phyloP scores from a whole-genome alignment of 2,888 invertebrate species.

The Phyllotreta cruciferae region DNA sequence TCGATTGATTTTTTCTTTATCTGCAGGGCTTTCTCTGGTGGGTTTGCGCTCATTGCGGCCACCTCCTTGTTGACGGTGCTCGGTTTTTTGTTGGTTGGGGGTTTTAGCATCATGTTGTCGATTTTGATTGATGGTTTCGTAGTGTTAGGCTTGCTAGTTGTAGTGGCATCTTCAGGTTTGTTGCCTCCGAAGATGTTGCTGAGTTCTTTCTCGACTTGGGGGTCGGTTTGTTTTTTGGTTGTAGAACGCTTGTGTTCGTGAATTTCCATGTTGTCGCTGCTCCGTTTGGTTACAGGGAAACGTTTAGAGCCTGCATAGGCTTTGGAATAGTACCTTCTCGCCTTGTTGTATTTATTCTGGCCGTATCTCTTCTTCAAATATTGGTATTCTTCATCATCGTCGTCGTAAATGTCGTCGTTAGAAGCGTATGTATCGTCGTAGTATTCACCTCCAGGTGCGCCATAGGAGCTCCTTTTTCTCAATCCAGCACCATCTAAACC shows the following conservation, averaged over 20 bases:
- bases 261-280: constrained; percentile 54
- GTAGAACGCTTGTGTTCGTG: constrained; percentile 51
- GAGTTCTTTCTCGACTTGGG: constrained; percentile 73
- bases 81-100: constrained; percentile 31
- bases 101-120: constrained; percentile 33
- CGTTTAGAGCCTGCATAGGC: constrained; percentile 60
- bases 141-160: constrained; percentile 33
- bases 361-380: constrained; percentile 40
- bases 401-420: constrained; percentile 41
- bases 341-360: constrained; percentile 38
- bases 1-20: constrained; percentile 83
- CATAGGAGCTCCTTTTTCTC: constrained; percentile 49
- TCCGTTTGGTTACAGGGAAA: constrained; percentile 73
- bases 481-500: constrained; percentile 54
- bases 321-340: constrained; percentile 35
- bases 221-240: constrained; percentile 65
- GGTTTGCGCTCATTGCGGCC: constrained; percentile 45
- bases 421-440: constrained; percentile 36
- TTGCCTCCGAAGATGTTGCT: constrained; percentile 69
- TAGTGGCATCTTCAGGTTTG: constrained; percentile 20
- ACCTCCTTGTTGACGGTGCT: constrained; percentile 55
- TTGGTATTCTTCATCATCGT: constrained; percentile 38
- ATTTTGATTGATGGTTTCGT: constrained; percentile 37
- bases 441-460: constrained; percentile 15
- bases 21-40: constrained; percentile 59